Evolutionary conservation across 1,140 invertebrate genomes (phyloP).

Genomic region (Telenomus remus): DNA sequence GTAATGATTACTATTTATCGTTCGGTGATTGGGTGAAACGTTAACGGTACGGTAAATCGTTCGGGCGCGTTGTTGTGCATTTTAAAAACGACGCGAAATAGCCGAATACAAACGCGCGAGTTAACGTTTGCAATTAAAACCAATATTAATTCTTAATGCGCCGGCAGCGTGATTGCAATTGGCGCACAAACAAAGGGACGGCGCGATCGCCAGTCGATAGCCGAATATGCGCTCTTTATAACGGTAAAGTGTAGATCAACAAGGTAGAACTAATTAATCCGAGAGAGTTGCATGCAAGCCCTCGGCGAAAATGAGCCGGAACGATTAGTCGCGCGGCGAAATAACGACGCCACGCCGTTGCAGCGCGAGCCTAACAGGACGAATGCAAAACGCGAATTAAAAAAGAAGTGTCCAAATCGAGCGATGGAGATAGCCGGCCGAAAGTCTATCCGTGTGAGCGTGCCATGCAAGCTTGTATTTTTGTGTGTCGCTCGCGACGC

Average conservation of each 20-base stretch:
- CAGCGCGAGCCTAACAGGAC: too few species aligned
- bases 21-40: too few species aligned
- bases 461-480: too few species aligned
- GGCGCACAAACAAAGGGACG: neutral
- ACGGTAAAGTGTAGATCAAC: constrained; percentile 12
- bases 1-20: constrained; percentile 9
- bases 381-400: too few species aligned
- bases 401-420: neutral
- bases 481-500: constrained; percentile 11
- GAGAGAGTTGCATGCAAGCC: neutral
- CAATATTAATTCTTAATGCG: constrained; percentile 15
- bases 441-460: too few species aligned
- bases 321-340: constrained; percentile 14
- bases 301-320: constrained; percentile 10
- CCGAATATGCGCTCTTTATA: constrained; percentile 6
- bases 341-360: constrained; percentile 2
- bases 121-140: constrained; percentile 6
- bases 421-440: constrained; percentile 2
- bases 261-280: constrained; percentile 17
- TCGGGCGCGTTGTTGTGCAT: neutral
- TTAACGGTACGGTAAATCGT: too few species aligned
- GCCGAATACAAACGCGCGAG: constrained; percentile 1
- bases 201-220: constrained; percentile 1
- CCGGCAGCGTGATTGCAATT: too few species aligned
- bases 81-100: constrained; percentile 1